Conservation (phyloP, 1,140 invertebrate genomes). For the Mesaphorura yosii region DNA sequence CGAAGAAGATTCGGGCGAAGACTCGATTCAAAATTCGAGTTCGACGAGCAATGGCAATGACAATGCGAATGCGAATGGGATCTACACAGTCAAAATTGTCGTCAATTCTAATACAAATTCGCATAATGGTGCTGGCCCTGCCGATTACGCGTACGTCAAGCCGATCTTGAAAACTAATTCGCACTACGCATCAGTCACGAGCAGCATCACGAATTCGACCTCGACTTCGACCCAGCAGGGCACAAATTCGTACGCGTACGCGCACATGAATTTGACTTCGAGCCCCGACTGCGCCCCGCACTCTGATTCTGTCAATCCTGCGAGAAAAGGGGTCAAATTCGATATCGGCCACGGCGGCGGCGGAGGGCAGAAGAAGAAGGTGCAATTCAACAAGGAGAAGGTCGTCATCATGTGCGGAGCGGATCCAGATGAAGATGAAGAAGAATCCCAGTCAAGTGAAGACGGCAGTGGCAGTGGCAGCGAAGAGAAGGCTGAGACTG, state of each 20-base stretch:
- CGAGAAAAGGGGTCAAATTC: too few species aligned
- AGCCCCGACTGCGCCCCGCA: neutral
- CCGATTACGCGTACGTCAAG: conserved; percentile 20
- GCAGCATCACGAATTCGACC: neutral
- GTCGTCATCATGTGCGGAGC: conserved; percentile 18
- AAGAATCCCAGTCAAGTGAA: neutral
- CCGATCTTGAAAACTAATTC: conserved; percentile 25
- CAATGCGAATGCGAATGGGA: neutral
- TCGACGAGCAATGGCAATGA: neutral
- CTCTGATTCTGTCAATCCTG: too few species aligned
- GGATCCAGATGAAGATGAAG: too few species aligned
- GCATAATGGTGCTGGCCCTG: too few species aligned
- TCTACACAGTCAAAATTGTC: conserved; percentile 27
- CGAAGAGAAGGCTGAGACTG: conserved; percentile 10
- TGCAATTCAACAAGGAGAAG: conserved; percentile 26
- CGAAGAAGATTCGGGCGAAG: too few species aligned
- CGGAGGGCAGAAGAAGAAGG: conserved; percentile 26
- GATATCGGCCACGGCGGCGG: conserved; percentile 6
- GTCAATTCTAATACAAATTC: conserved; percentile 23
- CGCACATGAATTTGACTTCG: neutral
- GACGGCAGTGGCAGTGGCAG: conserved; percentile 3
- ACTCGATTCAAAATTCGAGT: too few species aligned
- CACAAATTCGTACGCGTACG: neutral
- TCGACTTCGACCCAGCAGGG: neutral
- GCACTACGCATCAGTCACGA: neutral